Percentiles rank a stretch among this genome's conserved stretches.
Evolutionary conservation across 2,113 vertebrate genomes (phyloP).

Genomic region (Steatornis caripensis): DNA sequence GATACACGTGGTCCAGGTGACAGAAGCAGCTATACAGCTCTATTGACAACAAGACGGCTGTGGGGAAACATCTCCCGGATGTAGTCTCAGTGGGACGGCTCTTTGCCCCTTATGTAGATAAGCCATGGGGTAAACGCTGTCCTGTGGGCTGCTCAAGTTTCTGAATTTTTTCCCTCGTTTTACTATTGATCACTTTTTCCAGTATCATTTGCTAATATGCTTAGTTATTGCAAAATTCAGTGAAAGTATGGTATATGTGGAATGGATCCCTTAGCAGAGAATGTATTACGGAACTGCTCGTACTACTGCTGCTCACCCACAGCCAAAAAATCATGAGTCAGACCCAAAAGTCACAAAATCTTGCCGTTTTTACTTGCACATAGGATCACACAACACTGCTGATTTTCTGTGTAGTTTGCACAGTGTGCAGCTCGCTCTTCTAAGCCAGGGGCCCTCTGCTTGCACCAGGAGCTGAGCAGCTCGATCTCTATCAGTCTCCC

Average conservation of each 20-base stretch:
- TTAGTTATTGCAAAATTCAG: background rate
- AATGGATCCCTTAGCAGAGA: background rate
- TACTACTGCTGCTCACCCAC: background rate
- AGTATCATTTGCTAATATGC: background rate
- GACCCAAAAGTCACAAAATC: background rate
- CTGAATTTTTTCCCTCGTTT: background rate
- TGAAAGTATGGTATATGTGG: background rate
- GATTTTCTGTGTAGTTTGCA: background rate
- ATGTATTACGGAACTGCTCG: background rate
- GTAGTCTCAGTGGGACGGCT: background rate
- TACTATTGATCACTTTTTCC: background rate
- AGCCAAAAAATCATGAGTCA: background rate
- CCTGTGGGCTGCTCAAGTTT: background rate
- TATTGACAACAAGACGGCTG: background rate
- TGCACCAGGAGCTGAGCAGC: background rate
- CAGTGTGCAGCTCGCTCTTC: background rate
- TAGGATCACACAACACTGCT: background rate
- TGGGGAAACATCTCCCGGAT: background rate
- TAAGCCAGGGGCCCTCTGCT: background rate
- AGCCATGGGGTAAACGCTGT: accelerated
- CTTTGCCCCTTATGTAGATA: background rate
- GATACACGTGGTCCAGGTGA: background rate
- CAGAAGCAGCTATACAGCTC: background rate
- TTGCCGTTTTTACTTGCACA: background rate
- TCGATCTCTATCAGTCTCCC: background rate